Evolutionary conservation across 1,140 invertebrate species (phyloP), one percentile per base, ranked within the genome.

Genomic region (Plutomurus gul): DNA sequence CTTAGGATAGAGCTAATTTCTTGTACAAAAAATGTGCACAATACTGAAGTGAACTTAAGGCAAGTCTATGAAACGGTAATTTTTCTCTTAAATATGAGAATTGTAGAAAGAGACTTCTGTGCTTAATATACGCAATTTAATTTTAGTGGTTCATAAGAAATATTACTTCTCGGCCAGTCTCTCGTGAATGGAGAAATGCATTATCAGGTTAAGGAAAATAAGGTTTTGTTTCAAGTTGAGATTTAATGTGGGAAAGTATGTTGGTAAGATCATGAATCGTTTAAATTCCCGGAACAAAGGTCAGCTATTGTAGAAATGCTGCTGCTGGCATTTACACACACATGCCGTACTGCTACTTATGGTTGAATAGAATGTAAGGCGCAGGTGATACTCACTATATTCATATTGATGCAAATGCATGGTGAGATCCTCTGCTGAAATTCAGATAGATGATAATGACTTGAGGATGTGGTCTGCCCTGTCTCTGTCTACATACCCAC

Each of bases 231-330:
- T 65, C 16, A 33, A 65, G 13, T 33, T 65, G 56, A 65, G 36
- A 33, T 65, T 36, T 33, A 65, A 65, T 65, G 16, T 65, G 56
- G 56, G 56, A 65, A 65, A 65, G 56, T 65, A 65, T 65, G 56
- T 65, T 65, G 56, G 30, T 18, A 36, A 65, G 30, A 65, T 65
- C 56, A 65, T 65, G 56, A 65, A 30, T 65, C 25, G 56, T 30
- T 65, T 65, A 65, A 27, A 65, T 65, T 65, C 56, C 56, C 56
- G 56, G 56, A 65, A 65, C 56, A 65, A 65, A 65, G 56, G 56
- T 65, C 56, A 65, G 8, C 56, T n/a, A 33, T 25, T 65, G 30
- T 36, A 20, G n/a, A n/a, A n/a, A n/a, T n/a, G n/a, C 16, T 16
- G 25, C 30, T 65, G 30, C 56, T 65, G 30, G 30, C 56, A 6